phyloP scores from a whole-genome alignment of 2,113 vertebrate genomes.

The Hemibagrus wyckioides region DNA sequence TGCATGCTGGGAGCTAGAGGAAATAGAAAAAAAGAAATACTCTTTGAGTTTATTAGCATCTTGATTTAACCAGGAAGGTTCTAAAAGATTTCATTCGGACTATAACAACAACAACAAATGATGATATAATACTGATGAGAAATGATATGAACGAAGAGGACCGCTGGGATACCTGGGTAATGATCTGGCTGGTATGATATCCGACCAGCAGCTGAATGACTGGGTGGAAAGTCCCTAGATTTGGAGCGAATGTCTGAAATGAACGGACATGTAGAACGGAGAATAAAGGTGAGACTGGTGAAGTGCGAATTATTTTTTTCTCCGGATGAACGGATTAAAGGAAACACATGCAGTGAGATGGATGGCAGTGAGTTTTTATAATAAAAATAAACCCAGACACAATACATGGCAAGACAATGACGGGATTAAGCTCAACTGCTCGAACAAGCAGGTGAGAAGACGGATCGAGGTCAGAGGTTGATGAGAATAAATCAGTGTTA shows the following conservation, averaged over 20 bases:
- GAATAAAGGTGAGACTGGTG: background rate
- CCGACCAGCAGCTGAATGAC: constrained; percentile 70
- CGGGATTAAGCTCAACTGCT: background rate
- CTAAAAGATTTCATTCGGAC: background rate
- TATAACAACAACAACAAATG: background rate
- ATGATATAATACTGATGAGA: background rate
- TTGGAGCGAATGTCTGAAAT: constrained; percentile 79
- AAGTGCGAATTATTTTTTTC: background rate
- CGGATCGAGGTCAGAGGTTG: background rate
- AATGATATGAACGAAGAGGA: background rate
- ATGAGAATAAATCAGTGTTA: background rate
- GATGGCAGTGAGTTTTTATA: background rate
- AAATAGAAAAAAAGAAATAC: background rate
- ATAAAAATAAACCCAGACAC: background rate
- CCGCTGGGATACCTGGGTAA: constrained; percentile 66
- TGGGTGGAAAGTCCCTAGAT: constrained; percentile 70
- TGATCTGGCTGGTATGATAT: constrained; percentile 69
- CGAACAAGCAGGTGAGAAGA: background rate
- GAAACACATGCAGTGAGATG: constrained; percentile 4
- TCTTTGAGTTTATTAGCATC: background rate
- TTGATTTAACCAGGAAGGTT: background rate
- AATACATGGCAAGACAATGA: background rate
- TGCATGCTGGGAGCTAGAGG: constrained; percentile 83
- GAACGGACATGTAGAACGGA: background rate
- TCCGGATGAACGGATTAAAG: background rate